Evolutionary conservation across 2,113 vertebrate genomes (phyloP).

Genomic region (Ia io): DNA sequence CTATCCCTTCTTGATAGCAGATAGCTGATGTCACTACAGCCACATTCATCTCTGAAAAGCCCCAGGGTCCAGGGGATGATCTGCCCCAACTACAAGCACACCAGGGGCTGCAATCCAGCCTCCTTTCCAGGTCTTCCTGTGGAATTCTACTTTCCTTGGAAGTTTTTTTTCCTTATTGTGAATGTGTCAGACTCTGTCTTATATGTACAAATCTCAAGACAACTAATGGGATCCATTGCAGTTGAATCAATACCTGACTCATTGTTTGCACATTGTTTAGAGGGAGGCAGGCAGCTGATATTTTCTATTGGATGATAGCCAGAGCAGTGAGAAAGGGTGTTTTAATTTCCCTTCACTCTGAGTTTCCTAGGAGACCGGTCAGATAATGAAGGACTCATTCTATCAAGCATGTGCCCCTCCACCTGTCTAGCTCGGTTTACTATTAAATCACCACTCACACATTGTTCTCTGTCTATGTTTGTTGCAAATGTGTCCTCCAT

Average conservation of each 20-base stretch:
- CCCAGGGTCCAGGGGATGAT: background rate
- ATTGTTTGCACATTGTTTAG: background rate
- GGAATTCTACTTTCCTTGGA: too few relatives aligned
- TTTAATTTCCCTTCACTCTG: constrained; percentile 6
- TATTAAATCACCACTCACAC: background rate
- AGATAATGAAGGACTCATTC: background rate
- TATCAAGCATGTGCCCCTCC: background rate
- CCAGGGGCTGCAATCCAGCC: background rate
- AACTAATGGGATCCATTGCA: background rate
- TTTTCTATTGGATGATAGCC: background rate
- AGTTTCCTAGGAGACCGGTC: constrained; percentile 40
- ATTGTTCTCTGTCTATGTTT: fast-evolving
- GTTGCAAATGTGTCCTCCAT: fast-evolving
- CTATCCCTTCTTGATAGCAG: background rate
- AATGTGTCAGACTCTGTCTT: background rate
- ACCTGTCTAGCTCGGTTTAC: fast-evolving
- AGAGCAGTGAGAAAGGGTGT: background rate
- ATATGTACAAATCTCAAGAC: background rate
- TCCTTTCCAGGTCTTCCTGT: fast-evolving
- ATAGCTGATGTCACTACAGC: background rate
- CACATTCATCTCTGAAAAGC: background rate
- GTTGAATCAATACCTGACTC: background rate
- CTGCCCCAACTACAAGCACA: fast-evolving
- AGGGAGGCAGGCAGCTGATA: background rate
- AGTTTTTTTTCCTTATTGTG: background rate